Conservation (phyloP, 2,113 vertebrate genomes). For the Parotia lawesii region DNA sequence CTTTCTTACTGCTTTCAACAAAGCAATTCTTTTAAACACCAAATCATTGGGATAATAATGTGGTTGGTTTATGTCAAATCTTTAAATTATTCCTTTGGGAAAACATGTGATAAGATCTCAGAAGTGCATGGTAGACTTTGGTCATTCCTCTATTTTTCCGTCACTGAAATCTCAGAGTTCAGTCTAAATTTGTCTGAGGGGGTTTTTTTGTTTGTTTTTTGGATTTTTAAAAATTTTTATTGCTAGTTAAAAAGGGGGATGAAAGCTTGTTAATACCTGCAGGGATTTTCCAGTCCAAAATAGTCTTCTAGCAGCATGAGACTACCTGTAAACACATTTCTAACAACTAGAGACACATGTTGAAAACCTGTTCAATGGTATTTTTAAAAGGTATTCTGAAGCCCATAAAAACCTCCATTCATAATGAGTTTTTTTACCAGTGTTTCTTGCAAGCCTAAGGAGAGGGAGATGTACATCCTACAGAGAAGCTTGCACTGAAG, state of each 20-base stretch:
- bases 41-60: neutral
- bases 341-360: neutral
- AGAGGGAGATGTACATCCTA: neutral
- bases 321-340: constrained; percentile 3
- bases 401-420: neutral
- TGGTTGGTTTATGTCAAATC: neutral
- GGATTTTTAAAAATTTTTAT: neutral
- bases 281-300: constrained; percentile 5
- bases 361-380: neutral
- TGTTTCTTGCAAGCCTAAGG: neutral
- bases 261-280: constrained; percentile 3
- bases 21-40: neutral
- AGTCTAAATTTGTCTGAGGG: neutral
- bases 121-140: neutral
- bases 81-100: neutral
- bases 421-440: neutral
- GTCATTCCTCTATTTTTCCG: neutral
- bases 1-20: neutral
- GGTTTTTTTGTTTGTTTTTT: neutral
- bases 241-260: neutral
- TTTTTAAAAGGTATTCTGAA: neutral
- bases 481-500: neutral
- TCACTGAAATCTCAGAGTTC: neutral
- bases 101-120: neutral
- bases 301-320: neutral